phyloP scores from a whole-genome alignment of 1,140 invertebrate species.

The Drosophila watanabei region DNA sequence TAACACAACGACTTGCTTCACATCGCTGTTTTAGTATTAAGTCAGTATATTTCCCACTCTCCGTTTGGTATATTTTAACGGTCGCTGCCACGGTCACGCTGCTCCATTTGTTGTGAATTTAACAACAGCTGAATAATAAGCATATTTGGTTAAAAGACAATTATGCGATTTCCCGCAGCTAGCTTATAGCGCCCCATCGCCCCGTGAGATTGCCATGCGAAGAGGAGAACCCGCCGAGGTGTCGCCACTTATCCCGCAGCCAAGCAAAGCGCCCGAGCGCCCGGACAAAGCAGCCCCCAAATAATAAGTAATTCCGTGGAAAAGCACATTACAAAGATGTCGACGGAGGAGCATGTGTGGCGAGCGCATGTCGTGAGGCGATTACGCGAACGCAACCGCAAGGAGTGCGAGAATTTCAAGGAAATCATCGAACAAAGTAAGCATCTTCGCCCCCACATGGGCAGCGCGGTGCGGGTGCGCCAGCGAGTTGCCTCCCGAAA shows the following conservation, averaged over 20 bases:
- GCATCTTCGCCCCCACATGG: conserved; percentile 8
- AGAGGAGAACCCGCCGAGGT: conserved; percentile 12
- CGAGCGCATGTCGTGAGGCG: conserved; percentile 87
- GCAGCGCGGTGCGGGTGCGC: neutral
- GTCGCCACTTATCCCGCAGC: conserved; percentile 22
- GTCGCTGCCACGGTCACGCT: conserved; percentile 3
- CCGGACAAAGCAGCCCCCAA: conserved; percentile 9
- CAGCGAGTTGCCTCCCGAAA: conserved; percentile 2
- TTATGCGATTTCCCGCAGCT: conserved; percentile 25
- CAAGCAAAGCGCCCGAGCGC: neutral
- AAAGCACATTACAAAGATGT: conserved; percentile 45
- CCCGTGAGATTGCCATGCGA: conserved; percentile 26
- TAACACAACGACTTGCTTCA: neutral
- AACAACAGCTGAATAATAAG: conserved; percentile 33
- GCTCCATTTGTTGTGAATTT: conserved; percentile 25
- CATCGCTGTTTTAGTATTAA: neutral
- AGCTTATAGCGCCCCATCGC: conserved; percentile 32
- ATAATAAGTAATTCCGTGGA: conserved; percentile 20
- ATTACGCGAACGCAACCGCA: conserved; percentile 87
- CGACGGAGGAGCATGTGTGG: conserved; percentile 86
- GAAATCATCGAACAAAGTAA: conserved; percentile 89
- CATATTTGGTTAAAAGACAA: conserved; percentile 41
- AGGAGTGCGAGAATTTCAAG: conserved; percentile 87
- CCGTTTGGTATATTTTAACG: neutral
- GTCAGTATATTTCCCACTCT: neutral